Base-by-base conservation (phyloP, 2,888 invertebrate genomes). In the Adela reaumurella region DNA sequence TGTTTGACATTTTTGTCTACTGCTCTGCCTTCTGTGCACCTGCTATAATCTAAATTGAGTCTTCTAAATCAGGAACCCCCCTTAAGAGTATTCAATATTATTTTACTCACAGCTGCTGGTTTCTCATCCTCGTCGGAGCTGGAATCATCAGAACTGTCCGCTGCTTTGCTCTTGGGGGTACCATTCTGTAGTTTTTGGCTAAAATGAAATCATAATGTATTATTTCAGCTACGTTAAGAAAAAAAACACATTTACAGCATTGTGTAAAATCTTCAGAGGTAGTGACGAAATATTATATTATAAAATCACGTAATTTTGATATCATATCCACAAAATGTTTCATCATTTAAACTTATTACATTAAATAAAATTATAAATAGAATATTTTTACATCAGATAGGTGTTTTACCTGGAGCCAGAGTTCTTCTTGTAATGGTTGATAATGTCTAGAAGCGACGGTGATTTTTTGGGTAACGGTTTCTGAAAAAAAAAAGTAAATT, bases 391-490 rank as follows among this genome's bases (percentile, higher is more conserved):
- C 24, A 24, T 24, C 5, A 24, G 8, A 24, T 24, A 24, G 24
- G 24, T 24, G 24, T 24, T 8, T 35, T 35, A 35, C 35, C 35
- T 35, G n/a, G 35, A 43, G 5, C 11, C 47, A n/a, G 52, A 53
- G 52, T 67, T 76, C 59, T 82, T 81, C 61, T 83, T 77, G 59
- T 76, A 87, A 58, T 81, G 74, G 6, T 70, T 62, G 17, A 85
- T 54, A 14, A 90, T 74, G 11, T 89, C 88, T 11, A 64, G 55
- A n/a, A 91, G 67, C 11, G 81, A 74, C 1, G 89, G 87, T 0
- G 83, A 77, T 48, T 85, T 87, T 65, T 89, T 88, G 1, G 78
- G 76, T 46, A 87, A 67, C 10, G 70, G 65, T 55, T 80, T 81
- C 90, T 91, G 67, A 55, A 82, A 82, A 53, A 53, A 57, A 56